Base-by-base conservation (phyloP, 1,140 invertebrate genomes). In the Agraylea sexmaculata region DNA sequence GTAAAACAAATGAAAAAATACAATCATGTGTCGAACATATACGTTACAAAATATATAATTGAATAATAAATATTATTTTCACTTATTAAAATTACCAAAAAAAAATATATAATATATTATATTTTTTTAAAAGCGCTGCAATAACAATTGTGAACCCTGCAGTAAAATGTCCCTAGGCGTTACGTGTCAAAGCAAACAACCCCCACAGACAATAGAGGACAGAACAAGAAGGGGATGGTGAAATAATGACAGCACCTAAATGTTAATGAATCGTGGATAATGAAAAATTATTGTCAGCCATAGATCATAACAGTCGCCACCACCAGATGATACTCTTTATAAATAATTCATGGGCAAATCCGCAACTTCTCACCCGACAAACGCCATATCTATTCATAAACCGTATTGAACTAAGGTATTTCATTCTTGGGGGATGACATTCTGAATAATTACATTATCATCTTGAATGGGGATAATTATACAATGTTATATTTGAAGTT, bases 181-280 rank as follows among this genome's bases (percentile, higher is more conserved):
- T 25, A 46, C 23, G 43, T 45, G 47, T 49, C 47, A 49, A 45
- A 49, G 47, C 43, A 45, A 49, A 49, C 47, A 45, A 42, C 40
- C 40, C 37, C 33, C 30, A 23, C 29, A 27, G 40, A 49, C 43
- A 43, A 49, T 49, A 45, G n/a, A n/a, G n/a, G n/a, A n/a, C n/a
- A n/a, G n/a, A n/a, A n/a, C n/a, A 45, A 49, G 45, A 49, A 49
- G 45, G 42, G 32, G 43, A 37, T 23, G 19, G 47, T 40, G 47
- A 43, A 43, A 45, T 45, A 49, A 49, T 45, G 47, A 45, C 47
- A 49, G 40, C 36, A 49, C 47, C 47, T 49, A 49, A 50, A 50
- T 45, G 48, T 50, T 50, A 50, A 50, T 50, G 48, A 50, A 50
- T 46, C 48, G 48, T 50, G 48, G 48, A 50, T 50, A 50, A 50